Base-by-base conservation (phyloP, 2,113 vertebrate genomes). In the Lampris incognitus region DNA sequence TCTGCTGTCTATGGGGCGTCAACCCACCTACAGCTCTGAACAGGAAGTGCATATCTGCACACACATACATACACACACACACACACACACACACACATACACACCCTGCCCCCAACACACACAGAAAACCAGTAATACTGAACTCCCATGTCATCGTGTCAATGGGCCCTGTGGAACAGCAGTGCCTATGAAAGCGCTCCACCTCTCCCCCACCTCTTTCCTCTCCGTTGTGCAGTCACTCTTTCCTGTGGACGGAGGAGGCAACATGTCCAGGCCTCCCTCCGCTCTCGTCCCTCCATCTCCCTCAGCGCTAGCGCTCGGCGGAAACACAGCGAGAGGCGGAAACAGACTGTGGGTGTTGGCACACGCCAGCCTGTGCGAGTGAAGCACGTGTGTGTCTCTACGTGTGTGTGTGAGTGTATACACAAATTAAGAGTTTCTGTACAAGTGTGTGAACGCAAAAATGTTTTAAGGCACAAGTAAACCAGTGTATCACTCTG, bases 201-300 rank as follows among this genome's bases (percentile, higher is more conserved):
- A 83, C 80, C 82, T 88, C 82, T 85, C 86, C 88, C 85, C 82
- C 88, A 80, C 82, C 85, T 85, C 78, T 90, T 88, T 90, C 86
- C 86, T 84, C 81, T 76, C 48, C 24, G 24, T 24, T 24, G 55
- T 76, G 63, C 76, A 82, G 81, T 92, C 89, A 92, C 51, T 87
- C 84, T 93, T 91, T 92, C 91, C 91, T 67, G 74, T 40, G 70
- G 89, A 66, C 42, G 40, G 77, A 86, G 87, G 72, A 84, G 91
- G 91, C 86, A 85, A 85, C 84, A 79, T 3, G 68, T 41, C 79
- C 81, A 79, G 84, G 89, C 91, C 88, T 85, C 82, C 81, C 87
- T 83, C 76, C 70, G 70, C 76, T 77, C 78, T 46, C 65, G 11
- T 79, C 70, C 85, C 74, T 84, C 58, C 79, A 72, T 84, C 79